These are phyloP conservation scores for Drosophila cognata DNA, from an alignment of 2,888 invertebrate species.

Conservation along the genomic window DNA sequence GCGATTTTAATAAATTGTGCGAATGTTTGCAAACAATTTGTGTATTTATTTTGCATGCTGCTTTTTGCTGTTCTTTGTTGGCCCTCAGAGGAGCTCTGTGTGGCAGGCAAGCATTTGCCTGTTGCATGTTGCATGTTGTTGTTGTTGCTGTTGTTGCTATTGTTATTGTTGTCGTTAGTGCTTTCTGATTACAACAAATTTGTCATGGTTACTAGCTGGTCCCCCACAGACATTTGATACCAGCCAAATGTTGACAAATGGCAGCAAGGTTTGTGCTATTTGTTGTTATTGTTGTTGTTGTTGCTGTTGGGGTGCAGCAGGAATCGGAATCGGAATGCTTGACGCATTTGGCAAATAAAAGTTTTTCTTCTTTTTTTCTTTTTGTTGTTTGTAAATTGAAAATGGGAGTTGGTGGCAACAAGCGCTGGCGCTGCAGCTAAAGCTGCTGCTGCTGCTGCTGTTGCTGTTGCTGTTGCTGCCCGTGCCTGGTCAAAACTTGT, in stretches of 20 bases:
- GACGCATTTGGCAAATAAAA: conserved; percentile 63
- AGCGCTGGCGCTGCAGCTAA: conserved; percentile 8
- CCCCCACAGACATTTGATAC: conserved; percentile 65
- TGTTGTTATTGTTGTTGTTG: conserved; percentile 21
- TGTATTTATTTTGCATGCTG: conserved; percentile 8
- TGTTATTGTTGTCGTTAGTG: conserved; percentile 55
- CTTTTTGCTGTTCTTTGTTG: conserved; percentile 17
- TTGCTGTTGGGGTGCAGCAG: conserved; percentile 47
- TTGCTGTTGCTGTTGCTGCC: not conserved
- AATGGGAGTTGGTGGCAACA: conserved; percentile 30
- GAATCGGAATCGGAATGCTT: conserved; percentile 48
- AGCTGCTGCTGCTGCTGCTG: not conserved
- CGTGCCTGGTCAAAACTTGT: conserved; percentile 43
- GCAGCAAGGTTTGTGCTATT: conserved; percentile 39
- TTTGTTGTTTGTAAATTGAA: conserved; percentile 41
- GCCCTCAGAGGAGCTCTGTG: conserved; percentile 21
- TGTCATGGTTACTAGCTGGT: conserved; percentile 60
- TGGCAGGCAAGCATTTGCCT: conserved; percentile 1
- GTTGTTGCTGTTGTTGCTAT: conserved; percentile 17
- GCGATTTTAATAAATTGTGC: conserved; percentile 44
- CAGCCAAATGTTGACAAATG: conserved; percentile 65
- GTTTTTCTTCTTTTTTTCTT: conserved; percentile 15
- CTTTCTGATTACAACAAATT: conserved; percentile 66
- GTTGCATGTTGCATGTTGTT: conserved; percentile 19
- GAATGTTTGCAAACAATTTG: conserved; percentile 38